These are phyloP conservation scores for Verasper variegatus DNA, from an alignment of 2,113 vertebrate genomes.

Conservation along the genomic window DNA sequence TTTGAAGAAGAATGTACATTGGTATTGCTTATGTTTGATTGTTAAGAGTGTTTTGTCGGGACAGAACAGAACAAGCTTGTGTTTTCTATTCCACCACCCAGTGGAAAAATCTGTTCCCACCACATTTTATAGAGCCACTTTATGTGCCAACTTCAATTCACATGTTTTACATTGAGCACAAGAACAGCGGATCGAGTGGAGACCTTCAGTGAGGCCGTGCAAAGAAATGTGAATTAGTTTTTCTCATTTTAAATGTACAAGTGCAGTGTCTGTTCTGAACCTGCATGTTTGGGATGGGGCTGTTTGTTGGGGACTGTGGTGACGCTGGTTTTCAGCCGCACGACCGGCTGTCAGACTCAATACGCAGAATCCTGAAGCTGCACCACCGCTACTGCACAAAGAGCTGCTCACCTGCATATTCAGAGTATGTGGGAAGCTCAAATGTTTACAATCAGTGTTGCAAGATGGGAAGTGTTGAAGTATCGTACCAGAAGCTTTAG, in stretches of 20 bases:
- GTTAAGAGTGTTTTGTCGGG: not conserved
- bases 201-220: not conserved
- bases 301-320: no score
- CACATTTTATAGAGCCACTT: conserved; percentile 1
- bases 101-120: not conserved
- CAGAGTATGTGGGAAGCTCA: no score
- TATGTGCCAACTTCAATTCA: not conserved
- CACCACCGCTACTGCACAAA: no score
- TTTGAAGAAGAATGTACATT: not conserved
- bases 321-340: no score
- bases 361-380: no score
- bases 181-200: not conserved
- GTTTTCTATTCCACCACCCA: not conserved
- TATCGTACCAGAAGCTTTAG: no score
- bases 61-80: not conserved
- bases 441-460: no score
- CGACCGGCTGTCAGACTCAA: no score
- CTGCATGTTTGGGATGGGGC: no score
- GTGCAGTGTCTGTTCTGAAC: no score
- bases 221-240: not conserved
- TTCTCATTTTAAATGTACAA: not conserved
- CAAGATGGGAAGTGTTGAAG: no score
- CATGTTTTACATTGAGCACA: not conserved
- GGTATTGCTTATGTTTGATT: not conserved
- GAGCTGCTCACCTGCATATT: no score